phyloP scores from a whole-genome alignment of 2,888 invertebrate genomes.

The Harpagoxenus sublaevis region DNA sequence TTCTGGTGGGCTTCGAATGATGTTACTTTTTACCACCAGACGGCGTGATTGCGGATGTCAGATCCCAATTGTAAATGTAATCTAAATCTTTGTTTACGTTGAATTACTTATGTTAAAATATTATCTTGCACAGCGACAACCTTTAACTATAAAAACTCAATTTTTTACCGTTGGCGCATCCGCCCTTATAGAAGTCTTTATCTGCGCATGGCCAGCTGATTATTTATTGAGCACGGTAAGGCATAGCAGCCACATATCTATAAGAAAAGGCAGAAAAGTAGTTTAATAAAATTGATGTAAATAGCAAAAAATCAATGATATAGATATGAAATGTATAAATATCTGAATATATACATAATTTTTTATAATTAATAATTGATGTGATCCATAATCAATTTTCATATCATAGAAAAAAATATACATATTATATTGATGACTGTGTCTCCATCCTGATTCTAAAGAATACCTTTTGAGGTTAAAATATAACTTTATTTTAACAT shows the following conservation, averaged over 20 bases:
- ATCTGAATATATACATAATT: too few species aligned
- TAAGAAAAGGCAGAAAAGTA: not conserved
- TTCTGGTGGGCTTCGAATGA: too few species aligned
- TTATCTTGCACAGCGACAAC: slow-evolving; percentile 5
- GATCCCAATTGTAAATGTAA: too few species aligned
- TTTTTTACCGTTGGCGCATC: not conserved
- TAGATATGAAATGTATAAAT: not conserved
- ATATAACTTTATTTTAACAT: not conserved
- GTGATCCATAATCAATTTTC: too few species aligned
- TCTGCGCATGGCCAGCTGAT: slow-evolving; percentile 20
- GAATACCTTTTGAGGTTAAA: too few species aligned
- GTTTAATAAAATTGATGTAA: not conserved
- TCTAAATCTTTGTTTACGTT: too few species aligned
- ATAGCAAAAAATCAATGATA: not conserved
- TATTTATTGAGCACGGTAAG: slow-evolving; percentile 8
- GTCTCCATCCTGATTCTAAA: too few species aligned
- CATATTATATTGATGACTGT: too few species aligned
- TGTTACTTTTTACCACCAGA: too few species aligned
- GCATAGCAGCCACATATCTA: not conserved
- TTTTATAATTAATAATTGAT: too few species aligned
- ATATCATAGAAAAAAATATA: too few species aligned
- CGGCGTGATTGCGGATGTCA: too few species aligned
- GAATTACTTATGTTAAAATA: not conserved
- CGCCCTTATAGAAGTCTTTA: not conserved
- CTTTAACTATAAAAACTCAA: not conserved